These are phyloP conservation scores for Caenorhabditis sp. DNA, from an alignment of 2,888 invertebrate species.

Conservation along the genomic window DNA sequence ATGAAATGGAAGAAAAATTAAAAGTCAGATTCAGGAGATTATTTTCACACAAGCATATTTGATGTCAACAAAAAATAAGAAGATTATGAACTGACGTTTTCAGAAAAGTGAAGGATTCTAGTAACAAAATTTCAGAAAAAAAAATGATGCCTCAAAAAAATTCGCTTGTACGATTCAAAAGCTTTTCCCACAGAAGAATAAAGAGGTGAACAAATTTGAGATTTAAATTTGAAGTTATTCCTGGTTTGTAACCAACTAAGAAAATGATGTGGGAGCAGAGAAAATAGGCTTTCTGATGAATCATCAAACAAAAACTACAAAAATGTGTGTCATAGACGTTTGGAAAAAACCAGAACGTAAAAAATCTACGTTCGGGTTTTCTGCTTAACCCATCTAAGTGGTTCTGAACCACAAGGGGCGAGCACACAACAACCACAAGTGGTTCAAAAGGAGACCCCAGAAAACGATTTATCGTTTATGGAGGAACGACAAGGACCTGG, in stretches of 20 bases:
- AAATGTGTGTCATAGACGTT: neutral
- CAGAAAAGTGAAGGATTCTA: neutral
- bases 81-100: slow-evolving; percentile 9
- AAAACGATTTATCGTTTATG: slow-evolving; percentile 41
- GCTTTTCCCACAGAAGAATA: neutral
- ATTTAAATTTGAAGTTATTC: too few relatives aligned
- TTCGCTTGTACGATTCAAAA: too few relatives aligned
- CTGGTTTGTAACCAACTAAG: too few relatives aligned
- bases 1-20: neutral
- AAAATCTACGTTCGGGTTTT: slow-evolving; percentile 27
- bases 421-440: neutral
- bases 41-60: slow-evolving; percentile 7
- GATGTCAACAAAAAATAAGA: slow-evolving; percentile 16
- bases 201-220: neutral
- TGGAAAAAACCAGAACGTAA: neutral
- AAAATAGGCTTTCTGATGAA: too few relatives aligned
- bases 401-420: neutral
- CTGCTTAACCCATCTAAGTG: slow-evolving; percentile 10
- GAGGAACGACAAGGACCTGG: slow-evolving; percentile 31
- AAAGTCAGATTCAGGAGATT: slow-evolving; percentile 49
- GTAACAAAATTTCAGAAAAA: neutral
- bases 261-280: too few relatives aligned
- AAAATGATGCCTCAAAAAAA: too few relatives aligned
- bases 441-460: slow-evolving; percentile 19
- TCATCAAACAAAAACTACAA: too few relatives aligned